phyloP scores from a whole-genome alignment of 2,888 invertebrate genomes.

The Deilephila porcellus region DNA sequence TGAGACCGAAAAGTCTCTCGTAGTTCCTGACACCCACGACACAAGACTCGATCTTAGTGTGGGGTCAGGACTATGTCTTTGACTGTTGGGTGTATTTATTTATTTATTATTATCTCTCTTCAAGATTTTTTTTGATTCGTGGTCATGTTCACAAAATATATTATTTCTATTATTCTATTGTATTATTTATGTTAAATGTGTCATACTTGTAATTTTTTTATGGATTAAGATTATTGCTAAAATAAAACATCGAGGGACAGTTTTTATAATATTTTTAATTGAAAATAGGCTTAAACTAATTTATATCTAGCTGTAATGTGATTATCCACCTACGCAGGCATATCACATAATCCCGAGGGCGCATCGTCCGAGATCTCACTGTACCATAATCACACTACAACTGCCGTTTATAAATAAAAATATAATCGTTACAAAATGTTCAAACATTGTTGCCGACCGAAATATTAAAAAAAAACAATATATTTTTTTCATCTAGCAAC shows the following conservation, averaged over 20 bases:
- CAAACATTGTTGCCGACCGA: slow-evolving; percentile 64
- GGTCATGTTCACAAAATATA: no score
- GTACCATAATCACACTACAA: slow-evolving; percentile 70
- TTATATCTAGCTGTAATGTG: slow-evolving; percentile 70
- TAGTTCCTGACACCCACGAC: no score
- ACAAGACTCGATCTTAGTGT: no score
- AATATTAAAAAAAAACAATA: slow-evolving; percentile 43
- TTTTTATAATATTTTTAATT: slow-evolving; percentile 76
- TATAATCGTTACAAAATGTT: slow-evolving; percentile 68
- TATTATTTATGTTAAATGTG: no score
- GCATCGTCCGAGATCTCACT: slow-evolving; percentile 41
- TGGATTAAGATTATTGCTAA: slow-evolving; percentile 11
- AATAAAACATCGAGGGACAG: slow-evolving; percentile 53
- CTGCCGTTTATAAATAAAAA: slow-evolving; percentile 71
- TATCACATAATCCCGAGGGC: slow-evolving; percentile 47
- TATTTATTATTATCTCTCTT: not conserved
- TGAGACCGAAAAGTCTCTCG: no score
- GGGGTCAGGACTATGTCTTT: no score
- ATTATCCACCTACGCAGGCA: slow-evolving; percentile 54
- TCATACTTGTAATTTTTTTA: not conserved
- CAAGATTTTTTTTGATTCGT: no score
- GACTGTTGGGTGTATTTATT: no score
- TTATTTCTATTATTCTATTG: no score
- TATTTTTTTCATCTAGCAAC: slow-evolving; percentile 42
- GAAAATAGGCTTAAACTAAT: slow-evolving; percentile 82